Evolutionary conservation across 2,888 invertebrate genomes (phyloP).

Genomic region (Achlya flavicornis): DNA sequence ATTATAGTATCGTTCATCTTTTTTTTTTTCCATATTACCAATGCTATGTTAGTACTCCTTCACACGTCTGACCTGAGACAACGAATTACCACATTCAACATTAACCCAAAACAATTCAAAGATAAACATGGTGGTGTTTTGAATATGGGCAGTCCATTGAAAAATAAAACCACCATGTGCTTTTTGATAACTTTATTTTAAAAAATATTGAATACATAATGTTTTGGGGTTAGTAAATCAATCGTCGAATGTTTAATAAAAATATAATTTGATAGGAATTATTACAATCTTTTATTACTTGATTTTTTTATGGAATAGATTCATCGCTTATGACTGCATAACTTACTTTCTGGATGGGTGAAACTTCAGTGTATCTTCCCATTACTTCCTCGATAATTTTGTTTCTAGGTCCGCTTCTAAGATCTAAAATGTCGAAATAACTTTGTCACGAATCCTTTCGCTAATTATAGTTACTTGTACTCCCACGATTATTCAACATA

Average conservation of each 20-base stretch:
- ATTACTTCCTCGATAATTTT: constrained; percentile 66
- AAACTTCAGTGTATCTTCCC: constrained; percentile 57
- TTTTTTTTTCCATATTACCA: neutral
- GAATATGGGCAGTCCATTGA: constrained; percentile 10
- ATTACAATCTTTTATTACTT: neutral
- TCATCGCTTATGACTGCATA: constrained; percentile 47
- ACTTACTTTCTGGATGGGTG: constrained; percentile 64
- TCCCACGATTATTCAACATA: constrained; percentile 53
- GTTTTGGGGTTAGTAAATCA: no score
- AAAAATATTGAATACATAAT: constrained; percentile 17
- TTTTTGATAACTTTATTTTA: constrained; percentile 36
- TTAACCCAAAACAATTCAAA: constrained; percentile 1
- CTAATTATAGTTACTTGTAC: constrained; percentile 44
- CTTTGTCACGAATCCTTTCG: constrained; percentile 24
- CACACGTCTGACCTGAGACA: constrained; percentile 41
- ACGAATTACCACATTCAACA: constrained; percentile 7
- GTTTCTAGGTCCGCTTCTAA: constrained; percentile 53
- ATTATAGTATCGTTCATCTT: neutral
- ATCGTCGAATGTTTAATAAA: no score
- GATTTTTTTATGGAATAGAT: constrained; percentile 18
- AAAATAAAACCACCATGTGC: constrained; percentile 61
- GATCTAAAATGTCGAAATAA: constrained; percentile 60
- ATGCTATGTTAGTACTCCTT: constrained; percentile 18
- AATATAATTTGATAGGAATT: no score
- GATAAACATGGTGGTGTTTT: constrained; percentile 47